Conservation (phyloP, 2,888 invertebrate genomes). For the Morpho achilles region DNA sequence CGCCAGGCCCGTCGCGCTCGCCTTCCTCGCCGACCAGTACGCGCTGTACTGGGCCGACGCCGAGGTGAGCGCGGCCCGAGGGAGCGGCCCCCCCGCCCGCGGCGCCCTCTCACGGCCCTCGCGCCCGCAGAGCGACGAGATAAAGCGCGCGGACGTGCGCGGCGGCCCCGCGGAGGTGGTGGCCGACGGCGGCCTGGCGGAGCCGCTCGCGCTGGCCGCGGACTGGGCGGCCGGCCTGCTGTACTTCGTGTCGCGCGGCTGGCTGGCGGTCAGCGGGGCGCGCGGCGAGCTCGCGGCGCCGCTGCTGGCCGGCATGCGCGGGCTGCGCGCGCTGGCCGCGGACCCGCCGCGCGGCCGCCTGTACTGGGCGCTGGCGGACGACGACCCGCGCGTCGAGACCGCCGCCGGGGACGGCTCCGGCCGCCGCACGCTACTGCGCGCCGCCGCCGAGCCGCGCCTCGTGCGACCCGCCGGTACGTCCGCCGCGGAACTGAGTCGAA, state of each 20-base stretch:
- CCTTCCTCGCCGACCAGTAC: slow-evolving; percentile 82
- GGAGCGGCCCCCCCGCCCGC: slow-evolving; percentile 82
- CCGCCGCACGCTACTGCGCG: slow-evolving; percentile 47
- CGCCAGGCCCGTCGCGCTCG: slow-evolving; percentile 84
- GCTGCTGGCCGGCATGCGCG: slow-evolving; percentile 50
- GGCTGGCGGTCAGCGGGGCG: slow-evolving; percentile 84
- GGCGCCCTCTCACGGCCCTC: slow-evolving; percentile 72
- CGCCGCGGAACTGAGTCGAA: too few relatives aligned
- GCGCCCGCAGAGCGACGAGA: slow-evolving; percentile 77
- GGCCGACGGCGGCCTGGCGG: slow-evolving; percentile 83
- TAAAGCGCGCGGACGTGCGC: slow-evolving; percentile 84
- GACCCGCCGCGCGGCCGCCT: slow-evolving; percentile 67
- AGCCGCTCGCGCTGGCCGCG: slow-evolving; percentile 86
- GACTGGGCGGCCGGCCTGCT: slow-evolving; percentile 90
- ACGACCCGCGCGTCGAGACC: slow-evolving; percentile 73
- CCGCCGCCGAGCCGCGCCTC: slow-evolving; percentile 41
- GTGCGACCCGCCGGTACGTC: slow-evolving; percentile 45
- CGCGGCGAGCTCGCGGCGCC: slow-evolving; percentile 84
- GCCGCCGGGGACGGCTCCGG: slow-evolving; percentile 83
- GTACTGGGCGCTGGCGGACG: slow-evolving; percentile 76
- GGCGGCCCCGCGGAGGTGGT: slow-evolving; percentile 66
- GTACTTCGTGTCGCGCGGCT: slow-evolving; percentile 81
- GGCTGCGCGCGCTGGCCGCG: slow-evolving; percentile 74
- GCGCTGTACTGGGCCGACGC: slow-evolving; percentile 89
- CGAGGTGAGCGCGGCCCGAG: slow-evolving; percentile 63